Percentiles rank a stretch among this genome's conserved stretches.
These are phyloP conservation scores for Xiphorhynchus elegans DNA, from an alignment of 2,113 vertebrate species.

Conservation along the genomic window DNA sequence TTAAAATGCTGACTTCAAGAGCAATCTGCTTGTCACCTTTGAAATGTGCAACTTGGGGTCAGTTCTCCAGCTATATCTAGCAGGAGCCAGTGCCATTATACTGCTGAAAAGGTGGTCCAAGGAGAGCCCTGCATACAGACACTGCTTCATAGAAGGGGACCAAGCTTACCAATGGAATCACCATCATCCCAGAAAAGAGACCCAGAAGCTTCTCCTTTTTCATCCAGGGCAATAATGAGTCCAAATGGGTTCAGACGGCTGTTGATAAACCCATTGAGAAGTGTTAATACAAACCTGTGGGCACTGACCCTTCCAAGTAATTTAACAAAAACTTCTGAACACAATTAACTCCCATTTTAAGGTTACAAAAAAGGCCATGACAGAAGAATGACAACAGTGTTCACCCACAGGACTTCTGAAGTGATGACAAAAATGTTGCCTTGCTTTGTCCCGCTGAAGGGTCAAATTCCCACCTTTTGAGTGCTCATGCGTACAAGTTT, in stretches of 20 bases:
- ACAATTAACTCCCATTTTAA: not conserved
- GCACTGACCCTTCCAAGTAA: not conserved
- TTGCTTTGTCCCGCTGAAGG: not conserved
- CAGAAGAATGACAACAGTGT: not conserved
- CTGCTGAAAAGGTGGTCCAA: not conserved
- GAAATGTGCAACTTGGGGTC: not conserved
- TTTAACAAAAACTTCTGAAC: not conserved
- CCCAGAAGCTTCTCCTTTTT: constrained; percentile 40
- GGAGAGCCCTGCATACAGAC: not conserved
- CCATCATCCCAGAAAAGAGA: constrained; percentile 69
- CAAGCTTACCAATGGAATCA: constrained; percentile 54
- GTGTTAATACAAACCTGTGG: not conserved
- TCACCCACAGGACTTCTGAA: not conserved
- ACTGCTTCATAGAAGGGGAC: not conserved
- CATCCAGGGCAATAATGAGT: constrained; percentile 50
- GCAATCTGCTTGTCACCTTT: not conserved
- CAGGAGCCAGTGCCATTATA: not conserved
- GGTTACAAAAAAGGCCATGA: not conserved
- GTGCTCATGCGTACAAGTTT: not conserved
- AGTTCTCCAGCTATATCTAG: not conserved
- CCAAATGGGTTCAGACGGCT: constrained; percentile 60
- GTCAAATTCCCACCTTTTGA: not conserved
- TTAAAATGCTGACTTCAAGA: not conserved
- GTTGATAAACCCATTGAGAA: not conserved
- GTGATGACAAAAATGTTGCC: not conserved